These are phyloP conservation scores for Trissolcus japonicus DNA, from an alignment of 2,888 invertebrate species.

Conservation along the genomic window DNA sequence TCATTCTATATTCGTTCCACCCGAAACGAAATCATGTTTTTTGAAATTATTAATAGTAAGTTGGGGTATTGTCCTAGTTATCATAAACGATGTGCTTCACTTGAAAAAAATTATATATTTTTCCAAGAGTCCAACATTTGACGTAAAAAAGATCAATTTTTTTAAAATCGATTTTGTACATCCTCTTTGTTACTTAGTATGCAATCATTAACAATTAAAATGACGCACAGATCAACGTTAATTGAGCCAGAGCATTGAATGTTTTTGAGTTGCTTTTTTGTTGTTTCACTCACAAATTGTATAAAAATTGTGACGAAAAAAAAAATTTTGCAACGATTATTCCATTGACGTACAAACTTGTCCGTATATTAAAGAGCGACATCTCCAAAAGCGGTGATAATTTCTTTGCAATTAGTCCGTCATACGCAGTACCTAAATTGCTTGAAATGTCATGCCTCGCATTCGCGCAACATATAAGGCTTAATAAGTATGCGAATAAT, in stretches of 20 bases:
- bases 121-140: neutral
- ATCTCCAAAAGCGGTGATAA: constrained; percentile 27
- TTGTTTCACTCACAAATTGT: neutral
- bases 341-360: constrained; percentile 12
- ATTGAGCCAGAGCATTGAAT: no score
- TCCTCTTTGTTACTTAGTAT: no score
- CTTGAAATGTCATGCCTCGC: constrained; percentile 22
- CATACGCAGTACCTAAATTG: constrained; percentile 15
- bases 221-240: no score
- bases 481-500: constrained; percentile 25
- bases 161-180: no score
- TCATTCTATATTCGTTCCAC: constrained; percentile 8
- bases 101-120: neutral
- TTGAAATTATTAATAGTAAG: constrained; percentile 20
- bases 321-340: neutral
- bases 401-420: constrained; percentile 31
- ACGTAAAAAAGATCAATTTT: no score
- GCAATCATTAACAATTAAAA: no score
- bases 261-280: neutral
- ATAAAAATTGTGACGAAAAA: neutral
- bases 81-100: neutral
- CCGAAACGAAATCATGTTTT: constrained; percentile 20
- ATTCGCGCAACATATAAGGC: constrained; percentile 25
- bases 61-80: neutral
- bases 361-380: constrained; percentile 16